Base-by-base conservation (phyloP, 1,140 invertebrate genomes). In the Ceratina calcarata region DNA sequence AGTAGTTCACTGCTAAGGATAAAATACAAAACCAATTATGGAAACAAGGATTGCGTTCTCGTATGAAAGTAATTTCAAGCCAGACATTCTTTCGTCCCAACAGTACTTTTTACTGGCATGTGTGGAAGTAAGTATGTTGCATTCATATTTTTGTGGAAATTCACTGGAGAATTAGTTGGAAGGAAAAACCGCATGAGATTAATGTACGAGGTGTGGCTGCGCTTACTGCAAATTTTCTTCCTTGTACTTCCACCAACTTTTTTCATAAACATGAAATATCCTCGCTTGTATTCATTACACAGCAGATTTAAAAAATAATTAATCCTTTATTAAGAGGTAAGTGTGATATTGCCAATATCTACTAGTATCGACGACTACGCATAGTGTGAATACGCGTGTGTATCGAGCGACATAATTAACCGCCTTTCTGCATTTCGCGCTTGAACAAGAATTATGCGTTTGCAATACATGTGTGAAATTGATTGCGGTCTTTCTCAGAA, bases 151-250 rank as follows among this genome's bases (percentile, higher is more conserved):
- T n/a, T n/a, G 57, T 22, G 37, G 61, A 61, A 61, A 72, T 49
- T 72, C 37, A 60, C 27, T 3, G 57, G 37, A n/a, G 37, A 18
- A n/a, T 70, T 70, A 72, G 32, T 20, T 37, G 16, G 3, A 45
- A 45, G 70, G 16, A 20, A 67, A 49, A 72, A 72, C 49, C 61
- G 20, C 37, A 49, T 32, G n/a, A 72, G 37, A 72, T 61, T 72
- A 72, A 72, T 72, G 16, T 16, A 37, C 37, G 49, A 72, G 57
- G 16, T 32, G 70, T 15, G 57, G 37, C 20, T 12, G 37, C n/a
- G 16, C 58, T 45, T 60, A 22, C 55, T 45, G 70, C 16, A 22
- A 20, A 49, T 24, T 7, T 24, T 6, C 22, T 61, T 61, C 70
- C 12, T 22, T 20, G 12, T 49, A n/a, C 10, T 57, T 57, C 24